Evolutionary conservation across 35 echinoderm and acorn worm species (phyloP).

Genomic region (Amphiura filiformis): DNA sequence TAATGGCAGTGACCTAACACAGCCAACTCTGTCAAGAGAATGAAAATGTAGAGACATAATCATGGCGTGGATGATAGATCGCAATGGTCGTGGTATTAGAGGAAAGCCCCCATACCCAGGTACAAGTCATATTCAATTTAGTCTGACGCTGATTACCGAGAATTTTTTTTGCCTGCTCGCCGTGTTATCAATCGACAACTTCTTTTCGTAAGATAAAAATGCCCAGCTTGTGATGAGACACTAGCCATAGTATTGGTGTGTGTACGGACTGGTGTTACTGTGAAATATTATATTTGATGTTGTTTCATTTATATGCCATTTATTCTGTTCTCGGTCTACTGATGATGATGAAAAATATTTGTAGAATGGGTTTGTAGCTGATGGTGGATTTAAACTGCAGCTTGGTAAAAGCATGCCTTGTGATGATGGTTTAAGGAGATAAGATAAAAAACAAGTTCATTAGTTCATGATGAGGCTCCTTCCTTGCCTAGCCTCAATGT

Average conservation of each 20-base stretch:
- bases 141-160: background rate
- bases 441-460: no score
- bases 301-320: no score
- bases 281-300: no score
- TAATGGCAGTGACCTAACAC: no score
- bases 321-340: no score
- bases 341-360: no score
- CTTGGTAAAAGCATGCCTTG: no score
- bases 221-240: background rate
- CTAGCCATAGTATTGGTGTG: background rate
- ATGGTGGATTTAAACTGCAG: no score
- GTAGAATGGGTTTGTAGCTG: no score
- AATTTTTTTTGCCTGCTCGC: no score
- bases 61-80: background rate
- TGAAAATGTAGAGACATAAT: background rate
- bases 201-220: background rate
- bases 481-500: no score
- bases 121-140: conserved; percentile 7
- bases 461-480: background rate
- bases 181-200: conserved; percentile 8
- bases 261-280: background rate
- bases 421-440: no score
- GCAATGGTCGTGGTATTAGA: background rate
- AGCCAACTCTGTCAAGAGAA: background rate
- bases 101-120: background rate